phyloP scores from a whole-genome alignment of 2,113 vertebrate genomes.

The Corythoichthys haematopterus region DNA sequence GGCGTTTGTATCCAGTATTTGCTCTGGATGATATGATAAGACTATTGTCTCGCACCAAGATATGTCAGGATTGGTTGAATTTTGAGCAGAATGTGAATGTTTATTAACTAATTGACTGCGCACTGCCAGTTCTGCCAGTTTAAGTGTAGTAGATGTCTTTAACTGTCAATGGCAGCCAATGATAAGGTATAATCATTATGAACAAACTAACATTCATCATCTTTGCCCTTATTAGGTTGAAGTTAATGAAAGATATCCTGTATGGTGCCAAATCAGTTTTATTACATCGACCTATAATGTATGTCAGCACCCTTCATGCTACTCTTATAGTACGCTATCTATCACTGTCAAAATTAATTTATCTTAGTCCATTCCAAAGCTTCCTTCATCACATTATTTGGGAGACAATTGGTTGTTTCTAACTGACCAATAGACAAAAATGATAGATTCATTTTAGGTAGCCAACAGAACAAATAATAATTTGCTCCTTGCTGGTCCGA shows the following conservation, averaged over 20 bases:
- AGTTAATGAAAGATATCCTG: too few relatives aligned
- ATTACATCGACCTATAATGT: too few relatives aligned
- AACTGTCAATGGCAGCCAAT: too few relatives aligned
- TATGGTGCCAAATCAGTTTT: too few relatives aligned
- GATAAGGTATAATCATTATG: too few relatives aligned
- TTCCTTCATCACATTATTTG: slow-evolving; percentile 41
- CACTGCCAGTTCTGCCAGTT: too few relatives aligned
- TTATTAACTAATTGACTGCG: too few relatives aligned
- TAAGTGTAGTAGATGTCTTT: too few relatives aligned
- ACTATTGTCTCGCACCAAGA: slow-evolving; percentile 13
- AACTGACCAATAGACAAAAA: not conserved
- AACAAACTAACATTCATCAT: too few relatives aligned
- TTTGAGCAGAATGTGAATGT: not conserved
- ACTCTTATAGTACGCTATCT: too few relatives aligned
- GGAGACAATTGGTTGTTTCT: slow-evolving; percentile 5
- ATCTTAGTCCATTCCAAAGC: slow-evolving; percentile 34
- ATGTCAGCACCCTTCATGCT: too few relatives aligned
- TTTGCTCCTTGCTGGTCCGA: slow-evolving; percentile 47
- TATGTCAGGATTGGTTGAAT: not conserved
- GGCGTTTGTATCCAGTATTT: slow-evolving; percentile 38
- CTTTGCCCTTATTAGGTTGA: too few relatives aligned
- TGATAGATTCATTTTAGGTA: slow-evolving; percentile 30
- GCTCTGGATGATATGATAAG: slow-evolving; percentile 42
- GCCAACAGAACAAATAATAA: slow-evolving; percentile 44
- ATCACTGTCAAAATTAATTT: slow-evolving; percentile 23